Evolutionary conservation across 1,140 invertebrate species (phyloP).

Genomic region (Aporrectodea caliginosa): DNA sequence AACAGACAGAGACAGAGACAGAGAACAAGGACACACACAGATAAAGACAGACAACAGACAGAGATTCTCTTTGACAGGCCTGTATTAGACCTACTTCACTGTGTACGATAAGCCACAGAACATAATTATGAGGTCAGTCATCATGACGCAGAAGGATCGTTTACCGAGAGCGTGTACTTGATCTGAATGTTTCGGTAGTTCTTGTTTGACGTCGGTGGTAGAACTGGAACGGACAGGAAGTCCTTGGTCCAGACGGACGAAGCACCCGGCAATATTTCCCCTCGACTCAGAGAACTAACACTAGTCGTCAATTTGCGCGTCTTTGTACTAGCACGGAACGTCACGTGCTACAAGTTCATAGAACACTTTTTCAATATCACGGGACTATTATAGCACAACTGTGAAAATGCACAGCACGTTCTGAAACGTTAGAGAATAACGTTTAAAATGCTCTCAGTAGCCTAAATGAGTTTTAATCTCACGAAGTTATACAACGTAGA

Average conservation of each 20-base stretch:
- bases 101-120: neutral
- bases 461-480: too few species aligned
- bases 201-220: neutral
- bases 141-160: neutral
- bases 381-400: too few species aligned
- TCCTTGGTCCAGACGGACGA: slow-evolving; percentile 1
- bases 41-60: neutral
- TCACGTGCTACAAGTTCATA: slow-evolving; percentile 13
- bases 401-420: too few species aligned
- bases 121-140: neutral
- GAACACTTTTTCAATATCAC: too few species aligned
- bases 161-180: slow-evolving; percentile 18
- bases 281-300: neutral
- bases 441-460: too few species aligned
- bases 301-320: neutral
- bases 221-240: neutral
- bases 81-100: neutral
- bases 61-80: too few species aligned
- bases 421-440: too few species aligned
- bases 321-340: neutral
- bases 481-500: too few species aligned
- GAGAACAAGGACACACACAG: neutral
- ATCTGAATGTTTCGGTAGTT: slow-evolving; percentile 6
- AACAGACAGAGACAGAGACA: neutral
- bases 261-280: neutral